A percentile compares a stretch with the other conserved stretches of the same genome.
phyloP scores from a whole-genome alignment of 1,140 invertebrate genomes.

The Uloborus diversus region DNA sequence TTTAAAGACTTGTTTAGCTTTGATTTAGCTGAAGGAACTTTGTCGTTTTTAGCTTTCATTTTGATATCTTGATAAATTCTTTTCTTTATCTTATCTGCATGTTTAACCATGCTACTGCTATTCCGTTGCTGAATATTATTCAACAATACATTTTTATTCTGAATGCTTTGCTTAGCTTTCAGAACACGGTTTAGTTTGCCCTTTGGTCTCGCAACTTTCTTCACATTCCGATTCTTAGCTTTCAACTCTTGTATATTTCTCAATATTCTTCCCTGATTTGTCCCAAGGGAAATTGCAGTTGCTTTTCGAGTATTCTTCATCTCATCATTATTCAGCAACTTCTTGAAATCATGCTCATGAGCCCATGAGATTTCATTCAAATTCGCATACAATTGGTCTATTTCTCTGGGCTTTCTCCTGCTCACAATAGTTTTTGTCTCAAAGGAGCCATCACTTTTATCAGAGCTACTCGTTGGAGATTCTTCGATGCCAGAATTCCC shows the following conservation, averaged over 20 bases:
- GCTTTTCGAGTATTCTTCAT: not conserved
- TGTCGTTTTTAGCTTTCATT: too few species aligned
- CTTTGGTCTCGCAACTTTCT: too few species aligned
- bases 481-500: not conserved
- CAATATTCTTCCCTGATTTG: constrained; percentile 10
- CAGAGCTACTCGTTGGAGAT: not conserved
- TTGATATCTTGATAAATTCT: too few species aligned
- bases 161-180: too few species aligned
- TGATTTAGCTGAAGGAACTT: too few species aligned
- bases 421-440: not conserved
- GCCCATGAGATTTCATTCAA: constrained; percentile 32
- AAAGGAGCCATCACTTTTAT: not conserved
- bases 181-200: too few species aligned
- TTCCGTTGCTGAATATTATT: too few species aligned
- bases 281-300: not conserved
- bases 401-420: constrained; percentile 2
- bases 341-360: constrained; percentile 31
- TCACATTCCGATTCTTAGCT: too few species aligned
- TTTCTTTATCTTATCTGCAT: too few species aligned
- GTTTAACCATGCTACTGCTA: too few species aligned
- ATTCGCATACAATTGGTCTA: constrained; percentile 14
- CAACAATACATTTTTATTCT: too few species aligned
- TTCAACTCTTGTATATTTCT: not conserved
- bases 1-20: too few species aligned
- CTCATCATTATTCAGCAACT: constrained; percentile 13